A percentile compares a stretch with the other conserved stretches of the same genome.
Conservation (phyloP, 1,140 invertebrate genomes). For the Frieseomelitta varia region DNA sequence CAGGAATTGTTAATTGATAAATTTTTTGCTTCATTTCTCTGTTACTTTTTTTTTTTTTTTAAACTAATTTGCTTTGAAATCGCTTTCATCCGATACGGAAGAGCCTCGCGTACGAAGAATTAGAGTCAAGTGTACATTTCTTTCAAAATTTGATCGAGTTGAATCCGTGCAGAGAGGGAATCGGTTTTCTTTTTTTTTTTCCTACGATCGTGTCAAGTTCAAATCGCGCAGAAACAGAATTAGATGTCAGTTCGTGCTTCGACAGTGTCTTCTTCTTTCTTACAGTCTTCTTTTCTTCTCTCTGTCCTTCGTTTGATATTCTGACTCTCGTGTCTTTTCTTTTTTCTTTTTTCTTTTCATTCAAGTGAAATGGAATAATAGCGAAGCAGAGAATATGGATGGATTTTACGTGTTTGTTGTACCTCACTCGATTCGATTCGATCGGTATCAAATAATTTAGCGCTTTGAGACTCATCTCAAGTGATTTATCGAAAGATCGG, state of each 20-base stretch:
- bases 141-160: not conserved
- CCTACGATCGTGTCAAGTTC: not conserved
- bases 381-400: not conserved
- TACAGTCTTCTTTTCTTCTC: not conserved
- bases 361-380: no score
- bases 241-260: not conserved
- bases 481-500: not conserved
- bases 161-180: not conserved
- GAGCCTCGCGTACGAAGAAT: no score
- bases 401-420: not conserved
- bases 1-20: no score
- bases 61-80: no score
- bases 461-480: not conserved
- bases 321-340: not conserved
- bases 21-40: no score
- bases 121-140: not conserved
- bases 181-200: not conserved
- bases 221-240: not conserved
- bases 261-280: not conserved
- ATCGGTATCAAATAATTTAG: not conserved
- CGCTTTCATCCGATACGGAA: no score
- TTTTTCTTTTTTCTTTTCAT: no score
- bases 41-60: no score
- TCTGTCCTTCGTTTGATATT: fast-evolving
- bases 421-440: not conserved